phyloP scores from a whole-genome alignment of 2,888 invertebrate species.

The Eupithecia tripunctaria region DNA sequence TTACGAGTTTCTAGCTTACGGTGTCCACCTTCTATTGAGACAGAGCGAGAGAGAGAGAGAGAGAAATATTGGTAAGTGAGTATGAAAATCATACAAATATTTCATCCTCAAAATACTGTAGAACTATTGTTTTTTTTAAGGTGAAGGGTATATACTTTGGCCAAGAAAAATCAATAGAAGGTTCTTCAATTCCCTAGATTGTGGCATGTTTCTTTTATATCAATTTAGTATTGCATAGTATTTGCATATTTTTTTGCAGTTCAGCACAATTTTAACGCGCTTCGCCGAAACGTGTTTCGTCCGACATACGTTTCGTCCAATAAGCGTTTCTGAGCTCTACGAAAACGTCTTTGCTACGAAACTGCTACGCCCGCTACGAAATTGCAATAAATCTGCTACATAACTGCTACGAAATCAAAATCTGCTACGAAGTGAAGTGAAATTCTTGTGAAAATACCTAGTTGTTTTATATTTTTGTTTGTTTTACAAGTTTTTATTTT shows the following conservation, averaged over 20 bases:
- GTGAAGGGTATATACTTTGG: too few relatives aligned
- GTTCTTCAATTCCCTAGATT: too few relatives aligned
- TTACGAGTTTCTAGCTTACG: not conserved
- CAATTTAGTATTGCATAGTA: not conserved
- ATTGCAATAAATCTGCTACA: not conserved
- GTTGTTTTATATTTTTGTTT: not conserved
- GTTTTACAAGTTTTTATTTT: not conserved
- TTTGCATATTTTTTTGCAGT: too few relatives aligned
- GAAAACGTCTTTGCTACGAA: not conserved
- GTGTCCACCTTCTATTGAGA: not conserved
- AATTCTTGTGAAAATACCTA: not conserved
- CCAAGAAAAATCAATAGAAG: too few relatives aligned
- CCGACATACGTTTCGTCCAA: too few relatives aligned
- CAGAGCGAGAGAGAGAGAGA: not conserved
- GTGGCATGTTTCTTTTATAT: too few relatives aligned
- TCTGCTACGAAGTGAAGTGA: not conserved
- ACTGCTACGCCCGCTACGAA: slow-evolving; percentile 1
- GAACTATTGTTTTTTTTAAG: too few relatives aligned
- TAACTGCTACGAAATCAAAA: not conserved
- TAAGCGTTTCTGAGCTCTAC: not conserved
- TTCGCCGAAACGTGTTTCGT: too few relatives aligned
- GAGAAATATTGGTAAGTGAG: not conserved
- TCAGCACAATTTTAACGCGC: too few relatives aligned
- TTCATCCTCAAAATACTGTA: not conserved
- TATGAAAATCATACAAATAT: not conserved